A percentile compares a stretch with the other conserved stretches of the same genome.
phyloP scores from a whole-genome alignment of 1,140 invertebrate species.

The Cydia amplana region DNA sequence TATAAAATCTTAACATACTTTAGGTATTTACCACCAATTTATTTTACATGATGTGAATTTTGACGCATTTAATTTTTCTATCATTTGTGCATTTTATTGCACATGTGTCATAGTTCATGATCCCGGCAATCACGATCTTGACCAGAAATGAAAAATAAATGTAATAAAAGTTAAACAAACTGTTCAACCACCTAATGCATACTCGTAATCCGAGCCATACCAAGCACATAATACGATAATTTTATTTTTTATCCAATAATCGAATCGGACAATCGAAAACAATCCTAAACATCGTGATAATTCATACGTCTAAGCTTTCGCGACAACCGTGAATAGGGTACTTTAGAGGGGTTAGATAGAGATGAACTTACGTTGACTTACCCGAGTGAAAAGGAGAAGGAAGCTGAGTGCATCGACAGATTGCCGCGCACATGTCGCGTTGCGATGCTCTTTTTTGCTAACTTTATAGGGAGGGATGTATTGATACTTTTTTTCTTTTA shows the following conservation, averaged over 20 bases:
- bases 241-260: constrained; percentile 58
- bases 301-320: constrained; percentile 67
- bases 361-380: constrained; percentile 34
- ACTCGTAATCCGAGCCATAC: neutral
- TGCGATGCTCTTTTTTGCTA: constrained; percentile 73
- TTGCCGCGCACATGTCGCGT: constrained; percentile 76
- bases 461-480: constrained; percentile 52
- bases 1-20: no score
- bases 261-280: constrained; percentile 67
- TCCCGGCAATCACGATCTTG: neutral
- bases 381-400: constrained; percentile 41
- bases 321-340: constrained; percentile 47
- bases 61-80: neutral
- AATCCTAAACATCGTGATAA: constrained; percentile 69
- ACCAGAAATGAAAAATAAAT: no score
- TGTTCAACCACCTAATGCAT: neutral
- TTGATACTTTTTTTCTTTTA: constrained; percentile 19
- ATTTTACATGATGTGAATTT: neutral
- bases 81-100: neutral
- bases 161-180: neutral
- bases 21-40: no score
- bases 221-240: constrained; percentile 8
- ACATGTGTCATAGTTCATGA: neutral
- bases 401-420: constrained; percentile 64
- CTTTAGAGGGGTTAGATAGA: constrained; percentile 46